phyloP scores from a whole-genome alignment of 2,113 vertebrate genomes.

The Megaceryle maxima region DNA sequence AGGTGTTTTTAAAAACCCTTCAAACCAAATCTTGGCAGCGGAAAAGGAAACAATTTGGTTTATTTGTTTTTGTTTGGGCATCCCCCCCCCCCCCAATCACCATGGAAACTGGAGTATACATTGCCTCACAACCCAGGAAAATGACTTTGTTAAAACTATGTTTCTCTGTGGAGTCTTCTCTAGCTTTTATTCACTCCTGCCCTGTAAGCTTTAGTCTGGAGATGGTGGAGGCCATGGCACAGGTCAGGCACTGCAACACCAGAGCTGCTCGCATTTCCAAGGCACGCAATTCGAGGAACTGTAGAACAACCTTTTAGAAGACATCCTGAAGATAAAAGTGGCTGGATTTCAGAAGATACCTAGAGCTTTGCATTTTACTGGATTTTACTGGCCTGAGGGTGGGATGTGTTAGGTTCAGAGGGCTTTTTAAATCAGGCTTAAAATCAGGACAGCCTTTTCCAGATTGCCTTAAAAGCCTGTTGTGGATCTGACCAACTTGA shows the following conservation, averaged over 20 bases:
- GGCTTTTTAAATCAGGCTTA: not conserved
- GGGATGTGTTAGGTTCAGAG: not conserved
- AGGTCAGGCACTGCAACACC: not conserved
- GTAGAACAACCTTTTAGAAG: not conserved
- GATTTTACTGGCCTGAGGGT: not conserved
- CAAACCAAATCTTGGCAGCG: no score
- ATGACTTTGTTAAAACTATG: not conserved
- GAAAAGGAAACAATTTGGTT: no score
- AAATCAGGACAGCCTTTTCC: not conserved
- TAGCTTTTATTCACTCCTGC: not conserved
- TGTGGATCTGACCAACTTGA: constrained; percentile 8
- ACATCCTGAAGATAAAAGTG: not conserved
- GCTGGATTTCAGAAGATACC: not conserved
- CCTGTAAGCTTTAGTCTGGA: not conserved
- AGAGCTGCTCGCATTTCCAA: not conserved
- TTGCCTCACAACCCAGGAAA: not conserved
- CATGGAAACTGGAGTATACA: constrained; percentile 56
- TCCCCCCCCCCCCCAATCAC: not conserved
- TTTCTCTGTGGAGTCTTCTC: not conserved
- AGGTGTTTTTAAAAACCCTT: no score
- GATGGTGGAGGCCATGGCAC: fast-evolving
- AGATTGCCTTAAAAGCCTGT: not conserved
- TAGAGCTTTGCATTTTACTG: not conserved
- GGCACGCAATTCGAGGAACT: not conserved
- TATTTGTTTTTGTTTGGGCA: no score